Evolutionary conservation across 1,140 invertebrate genomes (phyloP), one percentile per base, ranked within the genome.

Genomic region (Eueides isabella): DNA sequence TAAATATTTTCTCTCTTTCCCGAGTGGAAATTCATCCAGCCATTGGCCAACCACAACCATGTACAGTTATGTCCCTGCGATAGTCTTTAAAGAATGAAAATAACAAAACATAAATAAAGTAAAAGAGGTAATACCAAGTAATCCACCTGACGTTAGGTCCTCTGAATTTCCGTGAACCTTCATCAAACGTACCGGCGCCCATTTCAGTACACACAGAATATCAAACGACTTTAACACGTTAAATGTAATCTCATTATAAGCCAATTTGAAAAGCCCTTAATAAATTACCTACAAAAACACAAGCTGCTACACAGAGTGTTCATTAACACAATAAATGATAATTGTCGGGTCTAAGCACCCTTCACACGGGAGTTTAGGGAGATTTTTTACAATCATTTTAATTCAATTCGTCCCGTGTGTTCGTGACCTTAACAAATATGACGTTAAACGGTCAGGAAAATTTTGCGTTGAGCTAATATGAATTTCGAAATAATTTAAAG

Each of bases 251-350:
- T 26, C 31, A 26, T 72, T 61, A 55, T n/a, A 26, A 65, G 38
- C 14, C 71, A 61, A 72, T 72, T 66, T 14, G 5, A 66, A 72
- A 65, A n/a, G 62, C 44, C 55, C 19, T 26, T 65, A n/a, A 31
- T 33, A 23, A 38, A 66, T 38, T 66, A 19, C 19, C 31, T 41
- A 14, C 26, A n/a, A 41, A 38, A 66, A 61, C 38, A 68, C 30
- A 65, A 35, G 71, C 41, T 33, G 35, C 35, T 48, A 41, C 68
- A 31, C 68, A 71, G 76, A 61, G 61, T 76, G 78, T 71, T 77
- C 70, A 80, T 80, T 77, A 75, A 26, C 71, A 80, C 75, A 80
- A 80, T 75, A 77, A 77, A 72, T 67, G 71, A 61, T 72, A 74
- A 77, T 71, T 67, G 72, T 69, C 65, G 26, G 66, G 31, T 33